A percentile compares a stretch with the other conserved stretches of the same genome.
Conservation (phyloP, 1,140 invertebrate genomes). For the Babylonia areolata region DNA sequence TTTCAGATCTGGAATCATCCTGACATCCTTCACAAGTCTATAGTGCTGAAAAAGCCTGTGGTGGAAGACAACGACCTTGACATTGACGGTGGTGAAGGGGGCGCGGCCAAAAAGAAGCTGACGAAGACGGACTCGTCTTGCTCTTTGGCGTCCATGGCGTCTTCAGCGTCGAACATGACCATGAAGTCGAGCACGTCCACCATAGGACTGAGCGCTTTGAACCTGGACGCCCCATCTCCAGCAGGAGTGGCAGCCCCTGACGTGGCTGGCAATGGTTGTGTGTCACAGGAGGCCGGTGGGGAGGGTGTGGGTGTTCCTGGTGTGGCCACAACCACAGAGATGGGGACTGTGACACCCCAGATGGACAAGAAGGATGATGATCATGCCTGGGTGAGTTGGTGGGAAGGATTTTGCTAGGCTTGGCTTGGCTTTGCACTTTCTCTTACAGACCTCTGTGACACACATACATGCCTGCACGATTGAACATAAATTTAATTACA, state of each 20-base stretch:
- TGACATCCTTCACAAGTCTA: slow-evolving; percentile 94
- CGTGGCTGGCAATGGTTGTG: no score
- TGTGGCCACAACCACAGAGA: not conserved
- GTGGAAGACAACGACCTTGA: slow-evolving; percentile 91
- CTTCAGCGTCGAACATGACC: slow-evolving; percentile 23
- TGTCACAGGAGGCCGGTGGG: not conserved
- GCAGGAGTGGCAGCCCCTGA: not conserved
- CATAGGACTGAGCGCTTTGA: not conserved
- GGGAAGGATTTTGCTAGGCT: no score
- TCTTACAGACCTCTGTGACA: no score
- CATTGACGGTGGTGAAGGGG: slow-evolving; percentile 82
- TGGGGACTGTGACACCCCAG: not conserved
- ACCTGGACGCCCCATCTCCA: not conserved
- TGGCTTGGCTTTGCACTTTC: no score
- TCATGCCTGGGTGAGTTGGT: slow-evolving; percentile 28
- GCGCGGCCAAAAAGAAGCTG: slow-evolving; percentile 49
- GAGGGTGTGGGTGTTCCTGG: not conserved
- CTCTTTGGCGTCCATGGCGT: slow-evolving; percentile 27
- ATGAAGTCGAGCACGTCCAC: not conserved
- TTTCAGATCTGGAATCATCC: slow-evolving; percentile 98
- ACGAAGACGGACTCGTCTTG: slow-evolving; percentile 41
- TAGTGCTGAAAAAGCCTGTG: slow-evolving; percentile 85
- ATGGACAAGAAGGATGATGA: slow-evolving; percentile 35
- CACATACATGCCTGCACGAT: no score
- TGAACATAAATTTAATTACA: no score